Percentiles rank a stretch among this genome's conserved stretches.
These are phyloP conservation scores for Himantopus leucocephalus DNA, from an alignment of 2,113 vertebrate species.

Conservation along the genomic window DNA sequence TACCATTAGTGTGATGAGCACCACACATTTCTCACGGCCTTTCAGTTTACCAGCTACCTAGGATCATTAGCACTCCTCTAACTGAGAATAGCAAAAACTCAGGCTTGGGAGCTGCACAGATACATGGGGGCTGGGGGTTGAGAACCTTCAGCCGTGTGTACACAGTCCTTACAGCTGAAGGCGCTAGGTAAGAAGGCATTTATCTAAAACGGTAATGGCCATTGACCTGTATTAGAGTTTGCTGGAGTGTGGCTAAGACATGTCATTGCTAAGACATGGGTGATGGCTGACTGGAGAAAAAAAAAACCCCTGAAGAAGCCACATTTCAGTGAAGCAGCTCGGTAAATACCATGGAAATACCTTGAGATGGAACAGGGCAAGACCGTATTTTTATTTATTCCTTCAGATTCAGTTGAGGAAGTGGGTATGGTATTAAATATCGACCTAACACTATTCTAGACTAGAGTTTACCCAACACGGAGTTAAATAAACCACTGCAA, in stretches of 20 bases:
- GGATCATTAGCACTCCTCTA: neutral
- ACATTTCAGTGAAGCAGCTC: neutral
- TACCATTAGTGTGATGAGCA: neutral
- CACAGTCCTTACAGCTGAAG: neutral
- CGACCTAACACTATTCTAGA: neutral
- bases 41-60: neutral
- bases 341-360: neutral
- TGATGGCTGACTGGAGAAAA: neutral
- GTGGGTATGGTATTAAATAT: neutral
- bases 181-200: neutral
- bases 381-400: neutral
- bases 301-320: neutral
- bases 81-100: neutral
- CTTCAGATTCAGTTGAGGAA: neutral
- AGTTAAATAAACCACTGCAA: neutral
- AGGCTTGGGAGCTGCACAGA: neutral
- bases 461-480: neutral
- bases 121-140: neutral
- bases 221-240: conserved; percentile 8
- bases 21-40: neutral
- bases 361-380: neutral
- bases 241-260: neutral
- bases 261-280: neutral
- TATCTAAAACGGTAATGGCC: neutral
- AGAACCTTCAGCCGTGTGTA: neutral